Base-by-base conservation (phyloP, 2,113 vertebrate species). In the Pluvianellus socialis region DNA sequence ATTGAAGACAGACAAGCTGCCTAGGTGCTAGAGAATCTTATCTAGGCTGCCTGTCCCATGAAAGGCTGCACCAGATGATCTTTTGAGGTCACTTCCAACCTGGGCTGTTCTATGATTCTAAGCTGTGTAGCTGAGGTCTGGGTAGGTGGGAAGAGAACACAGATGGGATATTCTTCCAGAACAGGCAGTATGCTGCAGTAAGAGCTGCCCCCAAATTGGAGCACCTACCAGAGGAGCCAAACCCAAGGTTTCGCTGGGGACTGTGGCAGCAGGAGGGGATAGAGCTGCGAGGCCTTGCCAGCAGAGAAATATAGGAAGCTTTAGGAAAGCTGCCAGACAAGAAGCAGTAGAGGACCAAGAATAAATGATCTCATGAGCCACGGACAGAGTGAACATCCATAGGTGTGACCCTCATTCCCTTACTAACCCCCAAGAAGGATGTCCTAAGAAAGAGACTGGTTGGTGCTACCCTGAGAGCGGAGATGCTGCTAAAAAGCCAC, bases 121-220 rank as follows among this genome's bases (percentile, higher is more conserved):
- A 82, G 50, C 56, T 50, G 24, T 32, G 35, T n/a, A 35, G 20
- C n/a, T 79, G 45, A 74, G 40, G 21, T 52, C 32, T 1, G 0
- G 22, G 33, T 9, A 47, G 44, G 49, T 77, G 63, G 23, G 26
- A 59, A 18, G 42, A 68, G 72, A 45, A 65, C 0, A 2, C 24
- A 75, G 70, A 7, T 30, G 33, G 40, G 32, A 38, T 77, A 4
- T 52, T 55, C 40, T 72, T 12, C n/a, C 13, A 35, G 21, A 82
- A 33, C 12, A 59, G 47, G 16, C 14, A 40, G 18, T 1, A 1
- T 63, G n/a, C n/a, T 2, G 0, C 53, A 63, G 20, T 3, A 38
- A 67, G 35, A 71, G 40, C 80, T 58, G 26, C 50, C 79, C 88
- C 47, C 15, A 49, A 40, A 40, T 27, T 12, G 27, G 14, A 73